phyloP scores from a whole-genome alignment of 1,140 invertebrate species.

The Eriocheir sinensis region DNA sequence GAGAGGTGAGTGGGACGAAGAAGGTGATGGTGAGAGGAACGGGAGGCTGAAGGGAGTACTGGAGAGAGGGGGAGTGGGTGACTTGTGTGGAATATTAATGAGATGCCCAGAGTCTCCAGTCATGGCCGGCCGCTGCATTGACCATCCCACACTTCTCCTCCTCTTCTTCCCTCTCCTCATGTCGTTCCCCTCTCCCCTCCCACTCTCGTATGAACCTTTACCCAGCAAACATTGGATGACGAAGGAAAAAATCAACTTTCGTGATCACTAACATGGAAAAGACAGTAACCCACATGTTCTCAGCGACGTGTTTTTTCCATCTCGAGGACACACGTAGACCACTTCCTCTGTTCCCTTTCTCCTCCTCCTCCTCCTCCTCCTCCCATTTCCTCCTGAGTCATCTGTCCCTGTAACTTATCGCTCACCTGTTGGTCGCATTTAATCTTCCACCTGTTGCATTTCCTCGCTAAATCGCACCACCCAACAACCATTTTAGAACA shows the following conservation, averaged over 20 bases:
- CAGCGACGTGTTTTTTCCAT: neutral
- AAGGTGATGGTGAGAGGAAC: neutral
- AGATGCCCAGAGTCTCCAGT: slow-evolving; percentile 39
- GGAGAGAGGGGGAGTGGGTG: slow-evolving; percentile 29
- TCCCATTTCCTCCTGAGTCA: neutral
- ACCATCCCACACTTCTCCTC: slow-evolving; percentile 41
- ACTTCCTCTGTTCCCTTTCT: no score
- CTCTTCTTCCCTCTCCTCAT: neutral
- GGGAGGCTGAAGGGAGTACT: neutral
- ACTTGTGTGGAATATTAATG: slow-evolving; percentile 48
- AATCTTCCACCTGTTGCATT: no score
- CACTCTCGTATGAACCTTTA: neutral
- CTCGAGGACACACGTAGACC: neutral
- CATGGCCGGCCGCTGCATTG: slow-evolving; percentile 42
- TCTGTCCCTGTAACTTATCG: neutral
- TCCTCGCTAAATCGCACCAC: no score
- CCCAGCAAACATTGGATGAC: neutral
- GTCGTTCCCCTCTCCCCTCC: no score
- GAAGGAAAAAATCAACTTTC: neutral
- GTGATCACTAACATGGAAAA: neutral
- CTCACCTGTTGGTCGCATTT: no score
- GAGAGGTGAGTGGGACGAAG: neutral
- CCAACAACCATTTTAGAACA: no score
- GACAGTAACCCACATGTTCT: neutral
- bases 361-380: no score